Base-by-base conservation (phyloP, 1,140 invertebrate genomes). In the Anoplophora glabripennis region DNA sequence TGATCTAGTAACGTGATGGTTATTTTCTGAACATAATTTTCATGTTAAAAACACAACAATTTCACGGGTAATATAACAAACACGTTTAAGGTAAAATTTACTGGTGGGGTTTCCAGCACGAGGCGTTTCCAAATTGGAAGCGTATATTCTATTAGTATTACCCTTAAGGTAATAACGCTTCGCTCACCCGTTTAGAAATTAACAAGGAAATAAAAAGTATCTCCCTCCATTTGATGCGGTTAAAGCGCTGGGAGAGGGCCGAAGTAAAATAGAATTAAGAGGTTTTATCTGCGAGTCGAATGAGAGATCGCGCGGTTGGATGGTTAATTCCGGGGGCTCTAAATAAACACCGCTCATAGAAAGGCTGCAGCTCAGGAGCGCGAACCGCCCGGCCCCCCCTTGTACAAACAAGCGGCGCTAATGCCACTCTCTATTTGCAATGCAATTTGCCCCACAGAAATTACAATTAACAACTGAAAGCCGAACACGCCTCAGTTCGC, bases 401-500 rank as follows among this genome's bases (percentile, higher is more conserved):
- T 68, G 62, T 56, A 66, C 58, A 70, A 70, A 70, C 68, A 70
- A 46, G 45, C 63, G 51, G 56, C 63, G 61, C 64, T 70, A 70
- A 70, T 70, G 64, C 68, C 68, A 62, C 57, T 63, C 63, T 63
- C 59, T 67, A 67, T 66, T 66, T 65, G 64, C 67, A 65, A 67
- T 66, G 64, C 67, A 67, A 67, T 65, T 67, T 65, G 64, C 54
- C 64, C 57, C 59, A 58, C 57, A 64, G 68, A 70, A 70, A 70
- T 70, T 68, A 66, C 68, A 68, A 70, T 68, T 67, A 70, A 67
- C 68, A 59, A 59, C 55, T 52, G 59, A 69, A 66, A 69, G 58
- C 63, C 59, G 59, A 52, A 52, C 55, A 57, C 55, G 58, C 65
- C 60, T 53, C 61, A 59, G 49, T 65, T 56, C 65, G 53, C 65